Base-by-base conservation (phyloP, 1,140 invertebrate genomes). In the Psix sp. region DNA sequence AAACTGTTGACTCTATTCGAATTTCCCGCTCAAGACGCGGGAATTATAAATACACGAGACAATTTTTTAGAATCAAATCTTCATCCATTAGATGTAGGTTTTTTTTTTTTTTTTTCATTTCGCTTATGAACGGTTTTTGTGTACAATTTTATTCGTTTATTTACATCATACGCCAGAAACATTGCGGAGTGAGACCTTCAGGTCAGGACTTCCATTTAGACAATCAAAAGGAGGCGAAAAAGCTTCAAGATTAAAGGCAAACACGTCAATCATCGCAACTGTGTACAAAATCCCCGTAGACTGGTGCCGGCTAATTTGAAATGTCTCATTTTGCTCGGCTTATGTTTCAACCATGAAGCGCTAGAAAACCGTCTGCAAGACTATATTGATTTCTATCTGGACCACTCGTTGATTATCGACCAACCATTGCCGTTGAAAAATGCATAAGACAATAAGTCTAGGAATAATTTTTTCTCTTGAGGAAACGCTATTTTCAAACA, bases 251-350 rank as follows among this genome's bases (percentile, higher is more conserved):
- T 67, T 57, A 59, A 57, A 67, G 56, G 26, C 65, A 68, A 75
- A 68, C 72, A 59, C 52, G 59, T 68, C 65, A 65, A 66, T 70
- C 65, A 75, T 60, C 46, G 63, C 35, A 38, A 3, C 56, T 45
- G 49, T 70, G 70, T 48, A 70, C 35, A 77, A 77, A 80, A 54
- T 77, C 78, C 75, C 63, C 26, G 57, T 26, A 72, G 80, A 83
- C 80, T 75, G 68, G 76, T 65, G 54, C 68, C 73, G 36, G 36
- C 77, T 83, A 84, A 84, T 84, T 84, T 82, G 65, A 65, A 72
- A 78, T 74, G 71, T 76, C 60, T 66, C 60, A 38, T 66, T 63
- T 65, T 65, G 59, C 63, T 67, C 66, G 62, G 43, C 60, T 65
- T 51, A 65, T 60, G 73, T 71, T 76, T 65, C 78, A 81, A 81